Base-by-base conservation (phyloP, 2,113 vertebrate species). In the Gallinago media region DNA sequence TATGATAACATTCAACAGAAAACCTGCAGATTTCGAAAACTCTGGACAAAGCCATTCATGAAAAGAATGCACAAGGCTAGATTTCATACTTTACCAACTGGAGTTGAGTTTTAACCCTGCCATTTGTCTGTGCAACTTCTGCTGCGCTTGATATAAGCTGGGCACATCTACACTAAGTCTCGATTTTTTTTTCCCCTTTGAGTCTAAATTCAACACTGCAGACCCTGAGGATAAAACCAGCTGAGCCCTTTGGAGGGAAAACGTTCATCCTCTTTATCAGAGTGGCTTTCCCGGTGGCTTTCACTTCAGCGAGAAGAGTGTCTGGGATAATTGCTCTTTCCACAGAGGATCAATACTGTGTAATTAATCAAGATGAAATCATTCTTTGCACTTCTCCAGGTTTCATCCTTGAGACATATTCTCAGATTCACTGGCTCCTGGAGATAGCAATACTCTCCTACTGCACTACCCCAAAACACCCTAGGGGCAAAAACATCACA, bases 341-440 rank as follows among this genome's bases (percentile, higher is more conserved):
- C 95, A 96, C 96, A 95, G 94, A 97, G 94, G 95, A 97, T 97
- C 96, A 96, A 96, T 98, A 97, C 94, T 89, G 78, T 87, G 92
- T 97, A 97, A 97, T 97, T 97, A 97, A 97, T 97, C 96, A 97
- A 96, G 95, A 97, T 96, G 88, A 97, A 96, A 96, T 96, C 95
- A 95, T 96, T 92, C 96, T 97, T 97, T 94, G 94, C 91, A 95
- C 90, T 95, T 96, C 94, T 96, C 92, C 71, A 71, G 91, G 96
- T 95, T 97, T 97, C 96, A 96, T 97, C 94, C 97, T 97, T 90
- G 89, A 96, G 95, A 96, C 84, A 47, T 74, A 95, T 91, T 85
- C 93, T 97, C 87, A 94, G 87, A 92, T 96, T 94, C 96, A 93
- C 79, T 3, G 44, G 70, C 90, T 96, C 70, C 86, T 90, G 59